Percentiles rank a stretch among this genome's conserved stretches.
phyloP scores from a whole-genome alignment of 2,797 vertebrate species.

The Pseudocheirus occidentalis region DNA sequence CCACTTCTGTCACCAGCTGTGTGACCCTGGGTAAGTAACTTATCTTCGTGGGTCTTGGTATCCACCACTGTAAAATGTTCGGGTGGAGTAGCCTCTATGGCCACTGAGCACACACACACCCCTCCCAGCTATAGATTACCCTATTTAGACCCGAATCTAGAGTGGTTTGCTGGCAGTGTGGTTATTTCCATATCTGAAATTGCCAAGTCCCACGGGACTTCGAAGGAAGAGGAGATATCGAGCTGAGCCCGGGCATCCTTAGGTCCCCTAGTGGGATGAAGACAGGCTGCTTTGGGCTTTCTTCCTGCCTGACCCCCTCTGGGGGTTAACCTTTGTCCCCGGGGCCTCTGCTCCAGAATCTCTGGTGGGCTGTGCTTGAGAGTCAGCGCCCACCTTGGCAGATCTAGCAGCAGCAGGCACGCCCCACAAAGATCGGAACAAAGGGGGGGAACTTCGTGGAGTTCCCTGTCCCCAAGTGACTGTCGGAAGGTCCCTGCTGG shows the following conservation, averaged over 20 bases:
- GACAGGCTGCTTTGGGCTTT: not conserved
- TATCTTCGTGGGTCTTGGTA: not conserved
- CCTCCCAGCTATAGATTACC: not conserved
- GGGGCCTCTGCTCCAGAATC: not conserved
- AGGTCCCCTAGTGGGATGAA: not conserved
- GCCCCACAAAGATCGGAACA: not conserved
- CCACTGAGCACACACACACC: not conserved
- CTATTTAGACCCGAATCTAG: not conserved
- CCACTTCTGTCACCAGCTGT: not conserved
- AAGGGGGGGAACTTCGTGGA: not conserved
- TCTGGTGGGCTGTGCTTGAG: not conserved
- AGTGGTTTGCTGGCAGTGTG: not conserved
- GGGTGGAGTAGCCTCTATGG: not conserved
- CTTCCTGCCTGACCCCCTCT: not conserved
- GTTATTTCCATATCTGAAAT: not conserved
- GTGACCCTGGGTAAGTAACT: not conserved
- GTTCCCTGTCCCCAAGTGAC: not conserved
- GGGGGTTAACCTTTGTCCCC: not conserved
- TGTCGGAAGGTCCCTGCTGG: not conserved
- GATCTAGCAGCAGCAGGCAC: not conserved
- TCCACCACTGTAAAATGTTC: not conserved
- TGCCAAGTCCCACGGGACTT: not conserved
- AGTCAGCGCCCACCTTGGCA: not conserved
- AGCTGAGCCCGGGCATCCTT: not conserved
- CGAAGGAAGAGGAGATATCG: too few relatives aligned